Conservation (phyloP, 30 jellyfish, hydroid and myxozoan species). For the Rhopilema esculentum region DNA sequence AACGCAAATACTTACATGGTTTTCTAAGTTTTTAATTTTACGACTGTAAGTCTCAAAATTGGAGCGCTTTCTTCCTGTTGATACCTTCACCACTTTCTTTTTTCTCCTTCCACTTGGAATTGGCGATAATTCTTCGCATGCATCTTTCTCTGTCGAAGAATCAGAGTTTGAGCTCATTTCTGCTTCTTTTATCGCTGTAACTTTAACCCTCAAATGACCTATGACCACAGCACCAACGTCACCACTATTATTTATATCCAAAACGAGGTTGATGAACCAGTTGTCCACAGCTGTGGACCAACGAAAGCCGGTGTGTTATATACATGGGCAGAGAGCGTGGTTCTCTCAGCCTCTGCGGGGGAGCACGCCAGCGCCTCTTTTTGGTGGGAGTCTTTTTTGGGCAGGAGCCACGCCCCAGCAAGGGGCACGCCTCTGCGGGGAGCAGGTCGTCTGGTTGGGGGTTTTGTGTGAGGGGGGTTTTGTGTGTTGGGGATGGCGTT, state of each 20-base stretch:
- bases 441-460: no score
- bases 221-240: background rate
- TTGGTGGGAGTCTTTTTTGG: no score
- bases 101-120: background rate
- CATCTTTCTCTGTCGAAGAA: background rate
- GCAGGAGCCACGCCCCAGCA: no score
- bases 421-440: no score
- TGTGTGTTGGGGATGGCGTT: no score
- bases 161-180: background rate
- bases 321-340: no score
- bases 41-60: background rate
- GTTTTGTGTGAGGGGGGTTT: no score
- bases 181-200: background rate
- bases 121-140: background rate
- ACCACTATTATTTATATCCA: background rate
- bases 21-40: background rate
- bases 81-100: background rate
- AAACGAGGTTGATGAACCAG: background rate
- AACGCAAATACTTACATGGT: background rate
- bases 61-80: background rate
- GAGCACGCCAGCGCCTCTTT: no score
- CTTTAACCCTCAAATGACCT: background rate
- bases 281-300: background rate
- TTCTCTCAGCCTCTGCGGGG: no score
- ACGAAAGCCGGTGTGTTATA: background rate